Evolutionary conservation across 2,888 invertebrate genomes (phyloP), one percentile per base, ranked within the genome.

Genomic region (Polylopha cassiicola): DNA sequence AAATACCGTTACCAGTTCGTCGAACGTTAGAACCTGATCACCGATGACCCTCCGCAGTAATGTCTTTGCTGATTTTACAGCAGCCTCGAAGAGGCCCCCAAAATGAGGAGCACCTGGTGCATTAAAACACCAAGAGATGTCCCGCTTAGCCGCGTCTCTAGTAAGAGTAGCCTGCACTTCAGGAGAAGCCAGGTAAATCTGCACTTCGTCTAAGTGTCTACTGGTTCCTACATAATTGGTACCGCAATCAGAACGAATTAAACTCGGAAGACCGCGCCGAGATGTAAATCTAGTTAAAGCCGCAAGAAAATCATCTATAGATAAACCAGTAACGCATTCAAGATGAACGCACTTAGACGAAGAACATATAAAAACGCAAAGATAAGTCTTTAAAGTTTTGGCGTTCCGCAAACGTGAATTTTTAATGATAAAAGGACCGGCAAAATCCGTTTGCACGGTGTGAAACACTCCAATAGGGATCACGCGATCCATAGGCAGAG

Each of bases 361-460:
- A 6, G 22, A 22, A 9, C 32, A 32, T 2, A 32, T 22, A 22
- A 32, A 32, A 13, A 32, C 20, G 7, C 32, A 32, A 14, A 32
- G 32, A 15, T 32, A 22, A 2, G 28, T 20, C 11, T 20, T 21
- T 10, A 18, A 31, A 5, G 11, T 21, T 3, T 20, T 20, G 2
- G 24, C 34, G 13, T 18, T 32, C 22, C 23, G 21, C 15, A 34
- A 9, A 10, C 24, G 22, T 5, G 26, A 18, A n/a, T 17, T 17
- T 3, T 8, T 28, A 4, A 28, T 28, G n/a, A 3, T 22, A 9
- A 32, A 32, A 2, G 23, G 32, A 22, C 32, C 22, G 9, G 34
- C 34, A 18, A 17, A 34, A 17, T 34, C 34, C 2, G 34, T 34
- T 24, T 23, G 24, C n/a, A 34, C 34, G 2, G 34, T 24, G 17